These are phyloP conservation scores for Anthoscopus minutus DNA, from an alignment of 2,113 vertebrate species.

Conservation along the genomic window DNA sequence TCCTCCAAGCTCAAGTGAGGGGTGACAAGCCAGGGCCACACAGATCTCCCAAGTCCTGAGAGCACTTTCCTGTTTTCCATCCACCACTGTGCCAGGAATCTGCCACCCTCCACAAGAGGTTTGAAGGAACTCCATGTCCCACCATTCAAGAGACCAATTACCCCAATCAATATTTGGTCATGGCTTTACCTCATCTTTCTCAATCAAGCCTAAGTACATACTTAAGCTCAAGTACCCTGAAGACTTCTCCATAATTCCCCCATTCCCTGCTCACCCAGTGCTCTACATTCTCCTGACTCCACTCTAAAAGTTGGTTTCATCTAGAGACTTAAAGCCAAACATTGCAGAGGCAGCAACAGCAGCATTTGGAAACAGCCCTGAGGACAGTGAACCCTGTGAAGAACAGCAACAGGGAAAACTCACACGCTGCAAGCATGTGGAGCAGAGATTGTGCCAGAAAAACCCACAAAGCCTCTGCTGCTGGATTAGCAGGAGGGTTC, in stretches of 20 bases:
- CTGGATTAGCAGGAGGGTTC: neutral
- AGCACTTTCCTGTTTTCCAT: neutral
- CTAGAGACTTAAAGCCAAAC: neutral
- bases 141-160: neutral
- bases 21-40: neutral
- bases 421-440: accelerated
- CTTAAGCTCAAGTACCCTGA: neutral
- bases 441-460: neutral
- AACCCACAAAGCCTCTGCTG: neutral
- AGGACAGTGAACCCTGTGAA: neutral
- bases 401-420: neutral
- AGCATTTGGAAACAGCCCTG: neutral
- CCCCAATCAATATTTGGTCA: neutral
- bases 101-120: neutral
- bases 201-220: neutral
- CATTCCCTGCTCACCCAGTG: neutral
- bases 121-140: neutral
- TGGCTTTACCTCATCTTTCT: neutral
- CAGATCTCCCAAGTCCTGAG: accelerated
- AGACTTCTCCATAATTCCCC: accelerated
- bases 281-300: neutral
- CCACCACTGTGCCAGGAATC: accelerated
- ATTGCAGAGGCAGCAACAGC: neutral
- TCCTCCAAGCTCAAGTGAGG: accelerated
- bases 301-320: neutral